Percentiles rank a stretch among this genome's conserved stretches.
Conservation (phyloP, 2,113 vertebrate species). For the Oreochromis aureus region DNA sequence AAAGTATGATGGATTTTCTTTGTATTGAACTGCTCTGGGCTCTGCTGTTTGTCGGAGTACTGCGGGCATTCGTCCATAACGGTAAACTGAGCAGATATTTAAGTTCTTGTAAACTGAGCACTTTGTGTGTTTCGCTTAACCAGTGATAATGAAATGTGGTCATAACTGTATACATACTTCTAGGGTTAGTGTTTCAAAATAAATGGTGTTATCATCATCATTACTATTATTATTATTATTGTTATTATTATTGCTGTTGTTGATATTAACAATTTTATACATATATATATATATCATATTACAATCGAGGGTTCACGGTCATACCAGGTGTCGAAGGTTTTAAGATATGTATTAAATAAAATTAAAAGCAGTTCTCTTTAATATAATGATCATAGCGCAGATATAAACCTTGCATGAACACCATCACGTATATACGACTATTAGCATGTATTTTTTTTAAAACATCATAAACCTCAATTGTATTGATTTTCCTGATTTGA, state of each 20-base stretch:
- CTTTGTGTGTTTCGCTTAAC: not conserved
- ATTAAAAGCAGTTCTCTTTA: too few relatives aligned
- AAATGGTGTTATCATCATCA: accelerated
- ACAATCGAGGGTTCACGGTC: too few relatives aligned
- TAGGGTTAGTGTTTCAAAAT: accelerated
- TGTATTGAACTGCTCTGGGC: accelerated
- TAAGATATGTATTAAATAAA: too few relatives aligned
- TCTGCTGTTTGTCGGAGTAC: accelerated
- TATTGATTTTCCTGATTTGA: too few relatives aligned
- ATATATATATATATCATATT: too few relatives aligned
- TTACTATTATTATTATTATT: not conserved
- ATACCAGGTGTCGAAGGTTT: too few relatives aligned
- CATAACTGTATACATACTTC: not conserved
- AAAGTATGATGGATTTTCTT: accelerated
- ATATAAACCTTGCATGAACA: too few relatives aligned
- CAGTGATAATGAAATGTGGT: not conserved
- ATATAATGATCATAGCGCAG: too few relatives aligned
- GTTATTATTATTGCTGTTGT: accelerated
- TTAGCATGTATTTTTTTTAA: too few relatives aligned
- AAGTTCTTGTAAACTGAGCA: accelerated
- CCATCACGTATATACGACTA: too few relatives aligned
- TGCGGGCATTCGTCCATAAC: not conserved
- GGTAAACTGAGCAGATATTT: accelerated
- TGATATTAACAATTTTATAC: not conserved
- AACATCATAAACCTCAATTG: too few relatives aligned